Percentiles rank a stretch among this genome's conserved stretches.
Evolutionary conservation across 2,888 invertebrate species (phyloP).

Genomic region (Apomyelois bistriatella): DNA sequence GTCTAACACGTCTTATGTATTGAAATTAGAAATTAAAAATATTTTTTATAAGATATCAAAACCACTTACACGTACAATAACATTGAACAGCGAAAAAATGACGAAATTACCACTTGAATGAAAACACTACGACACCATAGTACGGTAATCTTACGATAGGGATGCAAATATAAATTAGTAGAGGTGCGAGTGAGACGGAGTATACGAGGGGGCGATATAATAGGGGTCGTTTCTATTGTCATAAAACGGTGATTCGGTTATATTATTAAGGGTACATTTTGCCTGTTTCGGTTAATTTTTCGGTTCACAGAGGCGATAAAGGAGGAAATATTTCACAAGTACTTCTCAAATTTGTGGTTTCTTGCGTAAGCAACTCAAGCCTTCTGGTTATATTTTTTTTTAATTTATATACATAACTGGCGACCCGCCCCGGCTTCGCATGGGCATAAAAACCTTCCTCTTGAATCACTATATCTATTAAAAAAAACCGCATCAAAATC

Average conservation of each 20-base stretch:
- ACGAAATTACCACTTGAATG: constrained; percentile 12
- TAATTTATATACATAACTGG: too few relatives aligned
- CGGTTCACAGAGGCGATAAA: constrained; percentile 1
- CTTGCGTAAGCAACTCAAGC: too few relatives aligned
- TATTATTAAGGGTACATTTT: constrained; percentile 21
- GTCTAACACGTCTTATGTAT: too few relatives aligned
- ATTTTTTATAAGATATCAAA: background rate
- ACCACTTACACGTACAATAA: constrained; percentile 19
- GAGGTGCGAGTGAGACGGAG: constrained; percentile 24
- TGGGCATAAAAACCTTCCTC: too few relatives aligned
- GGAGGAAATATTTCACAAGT: background rate
- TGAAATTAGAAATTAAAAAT: too few relatives aligned
- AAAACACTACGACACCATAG: constrained; percentile 12
- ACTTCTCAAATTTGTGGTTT: too few relatives aligned
- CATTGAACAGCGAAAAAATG: constrained; percentile 23
- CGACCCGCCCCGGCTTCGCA: too few relatives aligned
- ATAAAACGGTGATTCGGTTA: constrained; percentile 37
- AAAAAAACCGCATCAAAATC: too few relatives aligned
- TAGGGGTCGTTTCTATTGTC: constrained; percentile 36
- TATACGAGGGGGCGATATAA: constrained; percentile 31
- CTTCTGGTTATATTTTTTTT: too few relatives aligned
- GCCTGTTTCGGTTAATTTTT: constrained; percentile 15
- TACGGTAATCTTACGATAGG: constrained; percentile 19
- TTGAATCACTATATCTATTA: too few relatives aligned
- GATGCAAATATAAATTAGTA: constrained; percentile 10